These are phyloP conservation scores for Coenobita brevimanus DNA, from an alignment of 1,140 invertebrate genomes.

Conservation along the genomic window DNA sequence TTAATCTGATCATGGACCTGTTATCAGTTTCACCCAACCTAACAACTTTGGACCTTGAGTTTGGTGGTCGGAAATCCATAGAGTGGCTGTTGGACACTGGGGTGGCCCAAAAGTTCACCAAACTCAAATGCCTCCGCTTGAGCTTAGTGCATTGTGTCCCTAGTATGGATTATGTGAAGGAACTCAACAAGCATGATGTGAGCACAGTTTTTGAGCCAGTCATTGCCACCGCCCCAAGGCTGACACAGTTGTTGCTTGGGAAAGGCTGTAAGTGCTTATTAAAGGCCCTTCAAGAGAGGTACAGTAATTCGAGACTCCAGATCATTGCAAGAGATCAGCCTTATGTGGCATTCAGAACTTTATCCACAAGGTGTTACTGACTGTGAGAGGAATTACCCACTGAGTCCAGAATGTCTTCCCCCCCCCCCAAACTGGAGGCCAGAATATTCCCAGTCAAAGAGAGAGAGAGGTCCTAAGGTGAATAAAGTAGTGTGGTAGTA, in stretches of 20 bases:
- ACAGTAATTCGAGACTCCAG: constrained; percentile 7
- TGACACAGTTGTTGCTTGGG: constrained; percentile 29
- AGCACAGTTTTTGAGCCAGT: constrained; percentile 17
- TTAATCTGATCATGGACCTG: background rate
- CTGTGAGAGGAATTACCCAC: too few species aligned
- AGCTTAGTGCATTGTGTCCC: background rate
- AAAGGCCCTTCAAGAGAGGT: background rate
- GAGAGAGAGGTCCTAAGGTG: too few species aligned
- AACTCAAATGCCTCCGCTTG: constrained; percentile 17
- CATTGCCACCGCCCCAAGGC: constrained; percentile 3
- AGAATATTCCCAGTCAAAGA: too few species aligned
- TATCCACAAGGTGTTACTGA: constrained; percentile 34
- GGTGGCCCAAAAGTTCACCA: background rate
- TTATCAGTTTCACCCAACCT: constrained; percentile 20
- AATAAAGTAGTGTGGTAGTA: too few species aligned
- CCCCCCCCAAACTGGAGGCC: too few species aligned
- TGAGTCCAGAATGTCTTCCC: too few species aligned
- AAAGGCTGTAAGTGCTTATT: constrained; percentile 30
- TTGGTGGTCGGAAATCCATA: constrained; percentile 11
- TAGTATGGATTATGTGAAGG: background rate
- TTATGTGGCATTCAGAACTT: constrained; percentile 41
- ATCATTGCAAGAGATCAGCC: constrained; percentile 25
- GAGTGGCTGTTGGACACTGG: constrained; percentile 35
- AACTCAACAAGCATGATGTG: background rate
- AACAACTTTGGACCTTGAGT: constrained; percentile 34